Evolutionary conservation across 1,140 invertebrate genomes (phyloP), one percentile per base, ranked within the genome.

Genomic region (Anoplophora glabripennis): DNA sequence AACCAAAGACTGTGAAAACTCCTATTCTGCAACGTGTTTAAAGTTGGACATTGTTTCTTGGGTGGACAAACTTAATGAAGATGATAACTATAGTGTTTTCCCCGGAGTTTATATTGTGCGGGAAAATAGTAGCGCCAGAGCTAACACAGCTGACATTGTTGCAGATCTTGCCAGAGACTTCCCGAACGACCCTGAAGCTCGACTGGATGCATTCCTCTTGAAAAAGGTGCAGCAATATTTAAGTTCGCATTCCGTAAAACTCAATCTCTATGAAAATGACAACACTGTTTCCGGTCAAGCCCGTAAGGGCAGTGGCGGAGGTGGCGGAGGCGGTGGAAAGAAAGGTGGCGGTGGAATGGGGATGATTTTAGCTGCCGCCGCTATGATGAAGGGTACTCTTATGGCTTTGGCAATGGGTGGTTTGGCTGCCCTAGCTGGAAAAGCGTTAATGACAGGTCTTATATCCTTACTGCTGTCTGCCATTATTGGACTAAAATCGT

Each of bases 371-470:
- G 84, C 84, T 2, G 80, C 79, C 10, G 82, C 76, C 36, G 70
- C 85, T 44, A 82, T 86, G 82, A 85, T 86, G 82, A 87, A 87
- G 77, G 84, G 82, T 76, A 91, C 88, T 1, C 70, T 91, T 0
- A 84, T 89, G 67, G 87, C 88, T 0, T 67, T 91, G 10, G 89
- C 84, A 7, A 77, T 92, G 52, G 88, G 86, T n/a, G 87, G 84
- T 0, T 72, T 92, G 1, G 89, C 89, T 0, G 76, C 89, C 38
- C 75, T 92, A 3, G 89, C 89, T 3, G 89, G 89, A n/a, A 92
- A 92, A 75, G 90, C 90, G 1, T 71, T 92, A 8, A 90, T 92
- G 87, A 89, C 89, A 0, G 88, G 87, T 10, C 66, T 92, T 28
- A 87, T 92, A 82, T 87, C 90, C 0, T 75, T 92, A 1, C 84